Evolutionary conservation across 1,140 invertebrate species (phyloP).

Genomic region (Coenobita brevimanus): DNA sequence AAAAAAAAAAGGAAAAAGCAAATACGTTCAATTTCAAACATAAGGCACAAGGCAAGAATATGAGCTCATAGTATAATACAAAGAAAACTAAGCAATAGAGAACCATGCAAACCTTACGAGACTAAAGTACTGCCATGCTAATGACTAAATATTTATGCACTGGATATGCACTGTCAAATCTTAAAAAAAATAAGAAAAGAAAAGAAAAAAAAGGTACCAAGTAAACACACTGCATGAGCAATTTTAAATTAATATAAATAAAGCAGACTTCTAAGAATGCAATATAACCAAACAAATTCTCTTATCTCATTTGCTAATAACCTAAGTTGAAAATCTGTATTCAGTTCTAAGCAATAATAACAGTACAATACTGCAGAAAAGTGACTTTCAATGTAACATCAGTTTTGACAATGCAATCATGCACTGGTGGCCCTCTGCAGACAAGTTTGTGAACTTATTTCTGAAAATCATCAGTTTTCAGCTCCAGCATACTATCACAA

Average conservation of each 20-base stretch:
- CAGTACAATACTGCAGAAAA: not conserved
- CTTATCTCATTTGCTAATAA: not conserved
- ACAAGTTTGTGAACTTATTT: not conserved
- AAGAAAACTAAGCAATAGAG: conserved; percentile 22
- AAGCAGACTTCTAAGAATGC: not conserved
- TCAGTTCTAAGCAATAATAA: too few relatives aligned
- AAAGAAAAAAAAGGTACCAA: conserved; percentile 17
- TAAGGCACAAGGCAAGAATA: not conserved
- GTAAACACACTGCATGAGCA: not conserved
- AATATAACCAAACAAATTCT: not conserved
- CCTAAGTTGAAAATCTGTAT: not conserved
- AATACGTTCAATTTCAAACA: too few relatives aligned
- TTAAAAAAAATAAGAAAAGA: conserved; percentile 41
- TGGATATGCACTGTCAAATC: conserved; percentile 62
- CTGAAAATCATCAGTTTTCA: not conserved
- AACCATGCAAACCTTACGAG: conserved; percentile 37
- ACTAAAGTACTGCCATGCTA: conserved; percentile 45
- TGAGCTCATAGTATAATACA: conserved; percentile 31
- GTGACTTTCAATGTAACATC: conserved; percentile 9
- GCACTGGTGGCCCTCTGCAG: conserved; percentile 68
- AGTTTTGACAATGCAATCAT: conserved; percentile 65
- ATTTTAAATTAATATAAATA: not conserved
- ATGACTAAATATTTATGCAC: conserved; percentile 30
- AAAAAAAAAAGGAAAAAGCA: too few relatives aligned
- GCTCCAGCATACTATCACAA: not conserved